phyloP scores from a whole-genome alignment of 2,888 invertebrate species.

The Coecobrya sp. region DNA sequence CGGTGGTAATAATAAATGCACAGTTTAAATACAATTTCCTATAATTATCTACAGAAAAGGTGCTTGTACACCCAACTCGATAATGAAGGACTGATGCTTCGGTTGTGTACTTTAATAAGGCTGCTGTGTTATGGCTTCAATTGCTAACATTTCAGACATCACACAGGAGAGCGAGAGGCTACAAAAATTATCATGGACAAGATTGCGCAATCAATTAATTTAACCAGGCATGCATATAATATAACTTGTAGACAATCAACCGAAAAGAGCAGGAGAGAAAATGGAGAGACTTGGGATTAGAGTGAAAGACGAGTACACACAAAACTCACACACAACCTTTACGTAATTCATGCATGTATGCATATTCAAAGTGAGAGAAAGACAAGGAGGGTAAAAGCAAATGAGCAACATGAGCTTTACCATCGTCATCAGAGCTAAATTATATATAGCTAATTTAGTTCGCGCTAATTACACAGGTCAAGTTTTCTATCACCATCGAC shows the following conservation, averaged over 20 bases:
- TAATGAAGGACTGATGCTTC: conserved; percentile 26
- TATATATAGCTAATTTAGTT: conserved; percentile 78
- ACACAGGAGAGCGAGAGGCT: conserved; percentile 5
- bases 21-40: conserved; percentile 59
- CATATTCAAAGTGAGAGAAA: conserved; percentile 41
- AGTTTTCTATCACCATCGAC: conserved; percentile 72
- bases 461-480: conserved; percentile 79
- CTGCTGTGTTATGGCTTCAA: not conserved
- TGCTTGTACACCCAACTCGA: conserved; percentile 44
- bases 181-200: conserved; percentile 67
- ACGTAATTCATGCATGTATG: conserved; percentile 40
- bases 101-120: conserved; percentile 27
- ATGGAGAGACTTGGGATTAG: not conserved
- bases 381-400: conserved; percentile 66
- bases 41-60: conserved; percentile 38
- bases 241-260: conserved; percentile 34
- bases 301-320: conserved; percentile 37
- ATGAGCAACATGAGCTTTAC: conserved; percentile 78
- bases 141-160: not conserved
- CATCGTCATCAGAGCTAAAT: conserved; percentile 75
- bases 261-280: conserved; percentile 43
- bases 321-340: conserved; percentile 26
- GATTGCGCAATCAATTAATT: conserved; percentile 80
- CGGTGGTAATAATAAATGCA: conserved; percentile 65
- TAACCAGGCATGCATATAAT: conserved; percentile 59